These are phyloP conservation scores for Chionoecetes opilio DNA, from an alignment of 1,140 invertebrate genomes.

Conservation along the genomic window DNA sequence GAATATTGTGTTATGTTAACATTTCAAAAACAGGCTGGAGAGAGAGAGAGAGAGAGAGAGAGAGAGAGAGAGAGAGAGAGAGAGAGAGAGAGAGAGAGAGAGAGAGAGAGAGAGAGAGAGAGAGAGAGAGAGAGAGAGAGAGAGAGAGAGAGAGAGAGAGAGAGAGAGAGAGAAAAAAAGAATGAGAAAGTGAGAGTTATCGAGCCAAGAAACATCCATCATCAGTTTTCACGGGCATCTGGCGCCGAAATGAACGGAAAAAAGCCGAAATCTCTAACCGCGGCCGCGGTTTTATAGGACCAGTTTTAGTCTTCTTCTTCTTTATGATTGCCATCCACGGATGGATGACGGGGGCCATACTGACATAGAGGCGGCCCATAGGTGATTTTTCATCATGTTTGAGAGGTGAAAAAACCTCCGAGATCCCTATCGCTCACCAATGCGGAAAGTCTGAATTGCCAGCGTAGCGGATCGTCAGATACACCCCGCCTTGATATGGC, in stretches of 20 bases:
- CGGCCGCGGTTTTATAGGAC: neutral
- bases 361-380: too few relatives aligned
- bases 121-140: too few relatives aligned
- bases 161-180: neutral
- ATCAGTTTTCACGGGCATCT: constrained; percentile 18
- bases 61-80: constrained; percentile 27
- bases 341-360: too few relatives aligned
- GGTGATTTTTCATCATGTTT: too few relatives aligned
- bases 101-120: too few relatives aligned
- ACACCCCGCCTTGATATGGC: too few relatives aligned
- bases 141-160: constrained; percentile 25
- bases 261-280: neutral
- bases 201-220: neutral
- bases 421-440: too few relatives aligned
- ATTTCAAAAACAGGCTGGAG: neutral
- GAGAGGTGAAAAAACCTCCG: too few relatives aligned
- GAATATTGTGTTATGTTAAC: constrained; percentile 10
- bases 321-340: too few relatives aligned
- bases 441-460: too few relatives aligned
- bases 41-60: neutral
- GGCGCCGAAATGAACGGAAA: constrained; percentile 4
- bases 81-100: constrained; percentile 27
- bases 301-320: too few relatives aligned
- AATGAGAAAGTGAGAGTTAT: neutral
- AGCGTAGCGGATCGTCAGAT: too few relatives aligned